Evolutionary conservation across 2,113 vertebrate species (phyloP).

Genomic region (Prietella phreatophila): DNA sequence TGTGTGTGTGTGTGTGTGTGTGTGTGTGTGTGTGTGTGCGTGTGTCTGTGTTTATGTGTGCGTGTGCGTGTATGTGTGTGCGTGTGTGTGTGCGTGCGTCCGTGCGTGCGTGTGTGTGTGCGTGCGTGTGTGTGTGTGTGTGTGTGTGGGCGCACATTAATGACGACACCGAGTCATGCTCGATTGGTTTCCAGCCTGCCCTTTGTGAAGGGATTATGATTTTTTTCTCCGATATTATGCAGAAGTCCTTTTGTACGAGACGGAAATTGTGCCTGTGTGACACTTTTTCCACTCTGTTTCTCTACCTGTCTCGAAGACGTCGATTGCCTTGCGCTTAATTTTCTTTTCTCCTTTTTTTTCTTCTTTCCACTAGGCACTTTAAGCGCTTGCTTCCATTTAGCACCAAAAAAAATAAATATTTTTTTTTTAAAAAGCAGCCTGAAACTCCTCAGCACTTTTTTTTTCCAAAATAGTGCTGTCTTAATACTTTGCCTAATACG

Average conservation of each 20-base stretch:
- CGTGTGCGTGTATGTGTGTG: slow-evolving; percentile 8
- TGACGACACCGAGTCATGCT: slow-evolving; percentile 44
- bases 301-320: slow-evolving; percentile 6
- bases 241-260: slow-evolving; percentile 44
- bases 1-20: neutral
- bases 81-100: neutral
- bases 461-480: slow-evolving; percentile 4
- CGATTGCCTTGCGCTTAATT: slow-evolving; percentile 6
- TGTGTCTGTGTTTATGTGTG: neutral
- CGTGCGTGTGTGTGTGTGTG: neutral
- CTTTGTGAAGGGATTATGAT: slow-evolving; percentile 38
- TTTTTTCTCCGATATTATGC: slow-evolving; percentile 50
- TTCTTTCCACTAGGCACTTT: neutral
- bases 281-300: slow-evolving; percentile 56
- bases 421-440: neutral
- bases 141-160: slow-evolving; percentile 38
- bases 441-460: slow-evolving; percentile 31
- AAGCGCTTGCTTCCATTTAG: neutral
- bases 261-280: slow-evolving; percentile 47
- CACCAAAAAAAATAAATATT: neutral
- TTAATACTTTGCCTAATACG: slow-evolving; percentile 17
- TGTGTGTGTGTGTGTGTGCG: slow-evolving; percentile 11
- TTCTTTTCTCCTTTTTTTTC: slow-evolving; percentile 18
- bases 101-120: neutral
- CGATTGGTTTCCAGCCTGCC: slow-evolving; percentile 43